Base-by-base conservation (phyloP, 92 coral and sea anemone species). In the Heliopora coerulea region DNA sequence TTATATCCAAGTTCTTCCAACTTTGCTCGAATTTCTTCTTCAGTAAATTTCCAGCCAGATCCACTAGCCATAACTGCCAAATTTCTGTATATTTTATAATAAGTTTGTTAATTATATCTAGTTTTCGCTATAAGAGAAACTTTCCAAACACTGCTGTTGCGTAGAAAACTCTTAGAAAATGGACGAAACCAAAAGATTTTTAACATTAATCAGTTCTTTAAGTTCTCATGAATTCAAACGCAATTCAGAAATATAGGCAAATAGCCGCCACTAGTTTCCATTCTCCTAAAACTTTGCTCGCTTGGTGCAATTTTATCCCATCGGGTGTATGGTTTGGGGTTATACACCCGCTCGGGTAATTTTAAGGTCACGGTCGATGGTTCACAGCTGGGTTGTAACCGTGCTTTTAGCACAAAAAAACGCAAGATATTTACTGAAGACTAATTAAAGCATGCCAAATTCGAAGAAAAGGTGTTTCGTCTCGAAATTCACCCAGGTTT, bases 1-100 rank as follows among this genome's bases (percentile, higher is more conserved):
- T 82, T 62, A 52, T 95, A 95, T 12, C 99, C 99, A 33, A 95
- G 86, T 48, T 95, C 96, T 49, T 76, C 84, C 18, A 95, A 65
- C 75, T 95, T 95, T 34, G 84, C 85, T 25, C 85, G 72, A 40
- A 95, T 90, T 87, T 95, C 99, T 21, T 95, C 96, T 56, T 86
- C 88, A 2, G 95, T 79, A 78, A 90, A 95, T 19, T 88, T 79
- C 80, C 81, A 90, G 68, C 85, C 52, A 32, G 39, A 23, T 0
- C 87, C 78, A 91, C 86, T 87, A 30, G 48, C 23, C 19, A 34
- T 33, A 48, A 24, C 25, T 0, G 77, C 52, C 7, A 2, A 46
- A 46, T 8, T 46, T 46, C 52, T 46, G 2, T 15, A 15, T 6
- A 15, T 46, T 2, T 46, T 46, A 6, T 6, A 46, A 37, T 37